Evolutionary conservation across 2,888 invertebrate species (phyloP), one percentile per base, ranked within the genome.

Genomic region (Drosophila dives): DNA sequence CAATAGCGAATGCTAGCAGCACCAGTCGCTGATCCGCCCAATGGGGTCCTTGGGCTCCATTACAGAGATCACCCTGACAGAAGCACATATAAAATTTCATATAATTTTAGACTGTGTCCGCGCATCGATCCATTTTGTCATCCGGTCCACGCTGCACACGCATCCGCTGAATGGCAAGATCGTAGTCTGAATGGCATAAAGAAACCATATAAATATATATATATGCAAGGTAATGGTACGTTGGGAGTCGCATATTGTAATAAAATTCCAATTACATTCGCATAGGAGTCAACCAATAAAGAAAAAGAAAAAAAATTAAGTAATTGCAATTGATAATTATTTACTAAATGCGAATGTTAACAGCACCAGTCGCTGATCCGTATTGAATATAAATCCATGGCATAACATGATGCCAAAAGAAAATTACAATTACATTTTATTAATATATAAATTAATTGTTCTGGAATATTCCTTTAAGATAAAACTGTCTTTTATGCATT

Each of bases 71-170:
- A 7, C 98, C 98, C 84, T 95, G 95, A 89, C 98, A 98, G 91
- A 98, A 97, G 91, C 98, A 98, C 96, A 98, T 97, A 90, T 96
- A 96, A 0, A 98, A 97, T 91, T 96, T 96, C 89, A 95, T 96
- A 87, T 96, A 95, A 89, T 96, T 96, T 94, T 96, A 96, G 90
- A 96, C 94, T 0, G 98, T 97, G 86, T 97, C 96, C 0, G 97
- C 97, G 92, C 98, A 98, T 51, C 98, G 94, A 92, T 98, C 98
- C 93, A 98, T 97, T 81, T 95, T 95, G 91, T 98, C 98, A n/a
- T 97, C 96, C 6, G 98, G 98, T 0, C 97, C 96, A 70, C 97
- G 94, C 91, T 97, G 97, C 0, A 98, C 94, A 88, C 98, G 98
- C 94, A 97, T 95, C 74, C 98, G 94, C 92, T 98, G 97, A 5